These are phyloP conservation scores for Pinctada fucata DNA, from an alignment of 2,888 invertebrate species.

Conservation along the genomic window DNA sequence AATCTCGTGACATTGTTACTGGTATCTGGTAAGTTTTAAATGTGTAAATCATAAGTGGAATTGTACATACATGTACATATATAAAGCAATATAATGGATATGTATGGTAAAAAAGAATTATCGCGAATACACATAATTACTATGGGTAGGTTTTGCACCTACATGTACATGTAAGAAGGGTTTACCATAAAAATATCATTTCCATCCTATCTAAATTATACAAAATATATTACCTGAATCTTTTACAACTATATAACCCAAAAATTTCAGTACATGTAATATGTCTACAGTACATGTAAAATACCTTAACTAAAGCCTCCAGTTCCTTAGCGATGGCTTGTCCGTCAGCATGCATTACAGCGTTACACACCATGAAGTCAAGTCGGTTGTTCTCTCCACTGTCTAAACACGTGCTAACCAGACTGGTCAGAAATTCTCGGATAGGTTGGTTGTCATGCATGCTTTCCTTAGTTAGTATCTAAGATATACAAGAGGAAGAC, in stretches of 20 bases:
- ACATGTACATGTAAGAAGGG: too few relatives aligned
- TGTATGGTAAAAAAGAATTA: too few relatives aligned
- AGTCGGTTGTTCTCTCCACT: slow-evolving; percentile 56
- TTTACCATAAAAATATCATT: too few relatives aligned
- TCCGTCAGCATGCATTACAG: slow-evolving; percentile 61
- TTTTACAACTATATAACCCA: too few relatives aligned
- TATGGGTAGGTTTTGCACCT: too few relatives aligned
- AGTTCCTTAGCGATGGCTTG: slow-evolving; percentile 63
- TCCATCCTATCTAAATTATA: too few relatives aligned
- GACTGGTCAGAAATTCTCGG: slow-evolving; percentile 69
- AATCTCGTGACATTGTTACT: slow-evolving; percentile 49
- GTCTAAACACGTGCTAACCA: slow-evolving; percentile 67
- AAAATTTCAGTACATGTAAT: not conserved
- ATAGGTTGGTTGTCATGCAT: slow-evolving; percentile 64
- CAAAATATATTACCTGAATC: too few relatives aligned
- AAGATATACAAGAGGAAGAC: slow-evolving; percentile 3
- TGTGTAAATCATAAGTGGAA: too few relatives aligned
- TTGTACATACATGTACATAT: too few relatives aligned
- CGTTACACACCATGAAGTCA: slow-evolving; percentile 71
- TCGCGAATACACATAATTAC: too few relatives aligned
- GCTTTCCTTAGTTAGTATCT: slow-evolving; percentile 70
- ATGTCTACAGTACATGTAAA: not conserved
- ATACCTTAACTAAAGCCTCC: slow-evolving; percentile 58
- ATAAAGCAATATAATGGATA: too few relatives aligned
- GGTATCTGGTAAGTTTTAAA: slow-evolving; percentile 19